These are phyloP conservation scores for Babylonia areolata DNA, from an alignment of 1,140 invertebrate species.

Conservation along the genomic window DNA sequence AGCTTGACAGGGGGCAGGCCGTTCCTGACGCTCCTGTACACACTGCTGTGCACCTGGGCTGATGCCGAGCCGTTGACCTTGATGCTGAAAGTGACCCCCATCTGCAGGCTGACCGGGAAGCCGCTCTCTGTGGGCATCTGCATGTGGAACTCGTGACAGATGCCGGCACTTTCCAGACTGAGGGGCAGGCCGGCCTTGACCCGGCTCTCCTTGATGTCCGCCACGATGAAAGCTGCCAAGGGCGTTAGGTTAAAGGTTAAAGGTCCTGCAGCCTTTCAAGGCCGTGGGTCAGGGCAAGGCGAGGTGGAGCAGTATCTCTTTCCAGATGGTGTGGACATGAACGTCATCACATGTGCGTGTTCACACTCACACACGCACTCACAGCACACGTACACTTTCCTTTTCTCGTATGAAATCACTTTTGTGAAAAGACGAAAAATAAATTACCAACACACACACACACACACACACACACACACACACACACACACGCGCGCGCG, in stretches of 20 bases:
- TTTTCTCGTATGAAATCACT: too few species aligned
- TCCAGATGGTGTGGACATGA: too few species aligned
- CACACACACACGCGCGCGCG: too few species aligned
- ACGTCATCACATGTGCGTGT: background rate
- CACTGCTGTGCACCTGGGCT: background rate
- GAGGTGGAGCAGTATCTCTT: too few species aligned
- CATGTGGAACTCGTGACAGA: background rate
- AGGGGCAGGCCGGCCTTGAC: background rate
- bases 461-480: too few species aligned
- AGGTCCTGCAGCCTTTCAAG: too few species aligned
- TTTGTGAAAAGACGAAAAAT: too few species aligned
- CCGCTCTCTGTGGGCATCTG: constrained; percentile 3
- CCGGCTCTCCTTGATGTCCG: background rate
- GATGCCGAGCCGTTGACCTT: background rate
- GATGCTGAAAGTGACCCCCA: background rate
- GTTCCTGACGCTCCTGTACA: background rate
- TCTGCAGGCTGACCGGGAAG: constrained; percentile 17
- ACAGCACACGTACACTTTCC: too few species aligned
- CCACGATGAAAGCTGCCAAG: background rate
- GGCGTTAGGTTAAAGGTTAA: too few species aligned
- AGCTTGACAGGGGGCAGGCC: background rate
- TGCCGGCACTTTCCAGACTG: background rate
- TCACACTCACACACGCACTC: background rate
- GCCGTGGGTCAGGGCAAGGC: too few species aligned
- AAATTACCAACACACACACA: background rate